Percentiles rank a stretch among this genome's conserved stretches.
phyloP scores from a whole-genome alignment of 1,140 invertebrate species.

The Macrocentrus cingulum region DNA sequence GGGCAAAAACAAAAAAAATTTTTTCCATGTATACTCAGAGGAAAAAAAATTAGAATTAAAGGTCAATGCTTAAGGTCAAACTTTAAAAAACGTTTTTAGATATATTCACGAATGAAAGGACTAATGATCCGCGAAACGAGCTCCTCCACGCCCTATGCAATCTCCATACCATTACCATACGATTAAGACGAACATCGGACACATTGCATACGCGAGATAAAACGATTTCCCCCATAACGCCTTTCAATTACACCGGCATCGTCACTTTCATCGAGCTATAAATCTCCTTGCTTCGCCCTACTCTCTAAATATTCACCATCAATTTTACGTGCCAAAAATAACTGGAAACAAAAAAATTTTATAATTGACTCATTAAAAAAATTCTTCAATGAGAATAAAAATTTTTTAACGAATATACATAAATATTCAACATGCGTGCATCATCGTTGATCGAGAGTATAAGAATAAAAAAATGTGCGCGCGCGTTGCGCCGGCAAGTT shows the following conservation, averaged over 20 bases:
- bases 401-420: too few species aligned
- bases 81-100: too few species aligned
- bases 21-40: too few species aligned
- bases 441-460: not conserved
- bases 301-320: too few species aligned
- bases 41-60: too few species aligned
- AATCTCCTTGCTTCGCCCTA: slow-evolving; percentile 27
- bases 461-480: too few species aligned
- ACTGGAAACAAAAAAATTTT: too few species aligned
- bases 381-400: too few species aligned
- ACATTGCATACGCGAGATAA: slow-evolving; percentile 17
- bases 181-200: slow-evolving; percentile 46
- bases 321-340: too few species aligned
- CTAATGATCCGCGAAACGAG: slow-evolving; percentile 45
- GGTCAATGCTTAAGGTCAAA: too few species aligned
- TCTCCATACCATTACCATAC: slow-evolving; percentile 58
- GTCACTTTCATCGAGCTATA: slow-evolving; percentile 30
- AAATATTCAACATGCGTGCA: slow-evolving; percentile 15
- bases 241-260: slow-evolving; percentile 34
- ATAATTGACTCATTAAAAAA: too few species aligned
- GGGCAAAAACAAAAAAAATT: too few species aligned
- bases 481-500: not conserved
- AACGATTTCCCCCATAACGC: slow-evolving; percentile 31
- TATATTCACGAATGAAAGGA: slow-evolving; percentile 34
- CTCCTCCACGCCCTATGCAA: slow-evolving; percentile 50